Base-by-base conservation (phyloP, 1,140 invertebrate species). In the Neotoxoptera formosana region DNA sequence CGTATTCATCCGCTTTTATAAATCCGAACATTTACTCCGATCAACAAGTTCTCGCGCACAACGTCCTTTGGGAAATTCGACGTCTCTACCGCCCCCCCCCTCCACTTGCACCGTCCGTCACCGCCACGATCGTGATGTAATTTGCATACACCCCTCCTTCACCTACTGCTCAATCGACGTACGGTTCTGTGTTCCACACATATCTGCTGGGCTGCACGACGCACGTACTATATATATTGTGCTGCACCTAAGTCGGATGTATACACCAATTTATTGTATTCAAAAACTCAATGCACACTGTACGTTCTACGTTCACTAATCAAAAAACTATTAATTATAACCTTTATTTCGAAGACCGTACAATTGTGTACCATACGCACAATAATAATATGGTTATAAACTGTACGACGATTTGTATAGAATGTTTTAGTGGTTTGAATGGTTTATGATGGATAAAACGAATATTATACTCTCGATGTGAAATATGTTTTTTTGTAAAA, bases 1-100 rank as follows among this genome's bases (percentile, higher is more conserved):
- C 60, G 60, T 76, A 34, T 76, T 76, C 60, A n/a, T 76, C 60
- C 14, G n/a, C 14, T 76, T 76, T 76, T 76, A 76, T 76, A 34
- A 76, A 76, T 76, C 60, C 30, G n/a, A n/a, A 76, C 60, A 76
- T 76, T 86, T 41, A 86, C 84, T 86, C 45, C 30, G 84, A 86
- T 86, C 84, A 86, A 86, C 84, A 86, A 86, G 41, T 86, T 47
- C 36, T 47, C 36, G 41, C 36, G 25, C 25, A 45, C 21, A 14
- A 14, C 36, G 36, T 86, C 84, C 84, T 86, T 20, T 47, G 84
- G 84, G 84, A 47, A 86, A 86, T 86, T 47, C 84, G 25, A 48
- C 84, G 36, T 86, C 9, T 41, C 23, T 8, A 45, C 25, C 21
- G 41, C 83, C 21, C 30, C 25, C 4, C 36, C 7, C 36, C 17